phyloP scores from a whole-genome alignment of 2,797 vertebrate genomes.

The Lemur catta region DNA sequence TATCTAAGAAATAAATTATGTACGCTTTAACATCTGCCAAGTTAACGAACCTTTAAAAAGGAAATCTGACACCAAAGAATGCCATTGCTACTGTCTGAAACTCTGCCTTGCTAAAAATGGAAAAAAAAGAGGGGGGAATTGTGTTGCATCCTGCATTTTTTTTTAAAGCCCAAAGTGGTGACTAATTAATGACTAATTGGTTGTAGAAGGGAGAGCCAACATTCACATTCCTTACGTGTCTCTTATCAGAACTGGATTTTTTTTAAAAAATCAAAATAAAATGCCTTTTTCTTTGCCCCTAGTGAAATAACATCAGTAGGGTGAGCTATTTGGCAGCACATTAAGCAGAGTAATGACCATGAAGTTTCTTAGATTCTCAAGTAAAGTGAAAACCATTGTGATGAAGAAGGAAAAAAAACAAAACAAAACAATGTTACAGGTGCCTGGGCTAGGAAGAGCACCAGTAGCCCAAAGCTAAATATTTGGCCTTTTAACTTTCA shows the following conservation, averaged over 20 bases:
- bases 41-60: slow-evolving; percentile 67
- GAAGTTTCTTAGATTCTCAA: background rate
- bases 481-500: slow-evolving; percentile 52
- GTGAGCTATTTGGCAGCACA: background rate
- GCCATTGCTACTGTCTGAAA: slow-evolving; percentile 66
- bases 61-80: slow-evolving; percentile 52
- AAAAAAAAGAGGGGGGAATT: background rate
- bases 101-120: slow-evolving; percentile 35
- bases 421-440: background rate
- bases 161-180: slow-evolving; percentile 33
- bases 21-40: slow-evolving; percentile 71
- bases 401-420: slow-evolving; percentile 30
- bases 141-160: slow-evolving; percentile 50
- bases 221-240: background rate
- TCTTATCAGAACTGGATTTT: background rate
- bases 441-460: slow-evolving; percentile 59
- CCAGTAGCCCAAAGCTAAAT: slow-evolving; percentile 60
- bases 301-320: background rate
- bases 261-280: background rate
- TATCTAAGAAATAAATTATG: slow-evolving; percentile 71
- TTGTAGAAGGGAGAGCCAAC: background rate
- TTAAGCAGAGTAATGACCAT: background rate
- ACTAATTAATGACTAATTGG: slow-evolving; percentile 56
- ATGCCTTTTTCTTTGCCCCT: background rate
- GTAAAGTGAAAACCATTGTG: background rate